These are phyloP conservation scores for Todiramphus chloris DNA, from an alignment of 2,113 vertebrate genomes.

Conservation along the genomic window DNA sequence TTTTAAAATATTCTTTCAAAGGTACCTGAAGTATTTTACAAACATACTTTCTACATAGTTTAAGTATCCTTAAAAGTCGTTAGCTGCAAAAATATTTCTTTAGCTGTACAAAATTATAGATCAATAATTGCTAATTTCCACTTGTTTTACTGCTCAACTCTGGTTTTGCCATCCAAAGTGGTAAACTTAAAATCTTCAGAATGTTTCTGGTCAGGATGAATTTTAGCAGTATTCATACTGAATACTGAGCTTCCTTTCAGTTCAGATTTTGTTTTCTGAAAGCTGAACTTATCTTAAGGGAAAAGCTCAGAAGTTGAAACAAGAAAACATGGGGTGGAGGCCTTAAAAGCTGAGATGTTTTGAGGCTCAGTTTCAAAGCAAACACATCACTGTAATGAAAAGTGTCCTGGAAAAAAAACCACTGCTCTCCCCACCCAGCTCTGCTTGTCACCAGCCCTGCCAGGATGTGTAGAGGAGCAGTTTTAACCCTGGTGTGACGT, in stretches of 20 bases:
- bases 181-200: not conserved
- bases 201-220: not conserved
- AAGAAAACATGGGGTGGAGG: not conserved
- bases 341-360: not conserved
- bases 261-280: not conserved
- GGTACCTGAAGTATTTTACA: not conserved
- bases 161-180: not conserved
- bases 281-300: not conserved
- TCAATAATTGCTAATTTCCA: not conserved
- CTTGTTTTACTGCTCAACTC: not conserved
- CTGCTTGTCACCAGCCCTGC: not conserved
- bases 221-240: not conserved
- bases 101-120: not conserved
- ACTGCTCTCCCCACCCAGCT: not conserved
- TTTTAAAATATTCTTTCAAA: not conserved
- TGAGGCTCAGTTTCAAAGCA: conserved; percentile 16
- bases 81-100: conserved; percentile 1
- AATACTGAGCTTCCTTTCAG: not conserved
- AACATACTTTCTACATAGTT: not conserved
- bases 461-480: rapidly evolving
- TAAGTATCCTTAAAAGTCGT: not conserved
- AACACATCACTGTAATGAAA: not conserved
- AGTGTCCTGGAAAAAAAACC: not conserved
- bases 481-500: not conserved
- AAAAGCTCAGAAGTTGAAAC: not conserved